These are phyloP conservation scores for Mallateleia sp. DNA, from an alignment of 2,888 invertebrate genomes.

Conservation along the genomic window DNA sequence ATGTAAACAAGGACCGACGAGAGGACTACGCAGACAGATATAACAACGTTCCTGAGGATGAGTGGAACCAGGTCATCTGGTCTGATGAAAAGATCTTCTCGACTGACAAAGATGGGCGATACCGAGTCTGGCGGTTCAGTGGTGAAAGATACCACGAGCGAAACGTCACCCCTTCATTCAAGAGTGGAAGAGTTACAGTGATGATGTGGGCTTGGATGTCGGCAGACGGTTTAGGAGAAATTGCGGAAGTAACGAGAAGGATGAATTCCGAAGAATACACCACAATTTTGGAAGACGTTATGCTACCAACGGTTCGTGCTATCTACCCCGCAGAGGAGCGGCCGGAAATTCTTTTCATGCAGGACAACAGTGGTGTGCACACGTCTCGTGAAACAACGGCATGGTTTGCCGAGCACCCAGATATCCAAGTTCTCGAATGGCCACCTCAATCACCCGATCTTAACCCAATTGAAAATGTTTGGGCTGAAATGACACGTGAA, in stretches of 20 bases:
- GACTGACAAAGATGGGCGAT: neutral
- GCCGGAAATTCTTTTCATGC: neutral
- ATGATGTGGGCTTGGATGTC: neutral
- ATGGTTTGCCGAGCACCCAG: neutral
- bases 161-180: too few relatives aligned
- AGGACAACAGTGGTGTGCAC: neutral
- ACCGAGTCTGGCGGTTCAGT: too few relatives aligned
- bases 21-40: too few relatives aligned
- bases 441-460: too few relatives aligned
- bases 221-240: too few relatives aligned
- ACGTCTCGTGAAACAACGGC: neutral
- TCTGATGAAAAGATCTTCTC: slow-evolving; percentile 2
- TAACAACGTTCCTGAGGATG: too few relatives aligned
- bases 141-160: too few relatives aligned
- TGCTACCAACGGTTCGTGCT: slow-evolving; percentile 1
- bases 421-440: neutral
- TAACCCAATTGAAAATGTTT: too few relatives aligned
- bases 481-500: too few relatives aligned
- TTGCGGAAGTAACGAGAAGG: too few relatives aligned
- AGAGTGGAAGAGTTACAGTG: neutral
- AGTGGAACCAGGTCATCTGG: neutral
- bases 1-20: too few relatives aligned
- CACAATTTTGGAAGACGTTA: neutral
- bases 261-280: neutral
- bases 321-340: neutral